Base-by-base conservation (phyloP, 2,888 invertebrate species). In the Dioctria rufipes region DNA sequence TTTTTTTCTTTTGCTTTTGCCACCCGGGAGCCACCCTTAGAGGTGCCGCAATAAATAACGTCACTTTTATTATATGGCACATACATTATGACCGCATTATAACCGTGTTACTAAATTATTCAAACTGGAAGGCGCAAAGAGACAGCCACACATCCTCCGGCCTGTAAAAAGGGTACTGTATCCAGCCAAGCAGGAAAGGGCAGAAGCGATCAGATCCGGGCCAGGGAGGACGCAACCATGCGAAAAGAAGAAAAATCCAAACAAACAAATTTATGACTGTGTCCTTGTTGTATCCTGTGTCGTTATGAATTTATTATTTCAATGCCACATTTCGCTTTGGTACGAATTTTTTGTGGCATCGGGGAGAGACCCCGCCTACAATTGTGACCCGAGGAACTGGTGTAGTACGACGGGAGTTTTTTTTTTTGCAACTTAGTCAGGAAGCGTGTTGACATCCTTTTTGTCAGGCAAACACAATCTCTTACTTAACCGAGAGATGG, bases 61-160 rank as follows among this genome's bases (percentile, higher is more conserved):
- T 80, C 81, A 73, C 67, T 81, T 81, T 81, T 81, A 69, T 63
- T 81, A 81, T 80, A 78, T 82, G 82, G 81, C 78, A 82, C 81
- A 82, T 82, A 81, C 71, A 82, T 82, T 82, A 82, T 82, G 81
- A 82, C 80, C 82, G 80, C 82, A 82, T 82, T 82, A 82, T 82
- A 80, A 82, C 81, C 49, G 80, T 80, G 77, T 82, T 82, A 80
- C 81, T 82, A 82, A 82, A 82, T 82, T 80, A 81, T 82, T 82
- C 82, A 82, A 81, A 82, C 43, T 77, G 51, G 77, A 77, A 77
- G 43, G 77, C 77, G 49, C 77, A 43, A 58, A 63, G 77, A 80
- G 77, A 80, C 66, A 77, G 63, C 43, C 77, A 5, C 63, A 66
- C 66, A 61, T 66, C 66, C 78, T 58, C 11, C 46, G 39, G 63